Evolutionary conservation across 2,113 vertebrate species (phyloP), one percentile per base, ranked within the genome.

Genomic region (Hippocampus barbouri): DNA sequence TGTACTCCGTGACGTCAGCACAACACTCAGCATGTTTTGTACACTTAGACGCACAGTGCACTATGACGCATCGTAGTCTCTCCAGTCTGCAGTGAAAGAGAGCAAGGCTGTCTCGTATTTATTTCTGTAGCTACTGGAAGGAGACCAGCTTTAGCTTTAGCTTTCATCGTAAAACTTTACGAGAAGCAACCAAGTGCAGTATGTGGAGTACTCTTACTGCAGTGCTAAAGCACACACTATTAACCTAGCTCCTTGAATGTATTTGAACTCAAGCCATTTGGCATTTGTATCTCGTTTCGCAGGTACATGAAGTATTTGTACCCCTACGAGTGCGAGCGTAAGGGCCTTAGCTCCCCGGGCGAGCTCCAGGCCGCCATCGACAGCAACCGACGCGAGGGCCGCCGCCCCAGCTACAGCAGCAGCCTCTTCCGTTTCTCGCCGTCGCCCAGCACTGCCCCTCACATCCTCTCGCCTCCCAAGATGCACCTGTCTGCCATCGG

Each of bases 301-400:
- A 92, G 91, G 82, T 92, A 92, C 85, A 98, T 98, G 97, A 99
- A 99, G 89, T 99, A 99, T 85, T 92, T 99, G 10, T 99, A 99
- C 7, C 95, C 97, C 5, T 99, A 94, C 0, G 97, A 99, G 85
- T 99, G 97, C 2, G 97, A 98, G 92, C 94, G 96, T 87, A 98
- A 97, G 77, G 93, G 94, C 5, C 91, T 99, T 83, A 98, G 97
- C 86, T 98, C 97, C 34, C 97, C 97, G 0, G 94, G 93, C 0
- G 97, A 99, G 88, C 93, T 99, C 2, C 97, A 99, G 91, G 95
- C 96, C 0, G 97, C 97, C 54, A 99, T 99, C 0, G 96, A 99
- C 20, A 97, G 97, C 84, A 99, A 99, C 90, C 86, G 97, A 0
- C 91, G 97, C 0, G 97, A 99, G 74, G 97, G 97, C 60, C 92